Evolutionary conservation across 1,140 invertebrate genomes (phyloP).

Genomic region (Notospermus geniculatus): DNA sequence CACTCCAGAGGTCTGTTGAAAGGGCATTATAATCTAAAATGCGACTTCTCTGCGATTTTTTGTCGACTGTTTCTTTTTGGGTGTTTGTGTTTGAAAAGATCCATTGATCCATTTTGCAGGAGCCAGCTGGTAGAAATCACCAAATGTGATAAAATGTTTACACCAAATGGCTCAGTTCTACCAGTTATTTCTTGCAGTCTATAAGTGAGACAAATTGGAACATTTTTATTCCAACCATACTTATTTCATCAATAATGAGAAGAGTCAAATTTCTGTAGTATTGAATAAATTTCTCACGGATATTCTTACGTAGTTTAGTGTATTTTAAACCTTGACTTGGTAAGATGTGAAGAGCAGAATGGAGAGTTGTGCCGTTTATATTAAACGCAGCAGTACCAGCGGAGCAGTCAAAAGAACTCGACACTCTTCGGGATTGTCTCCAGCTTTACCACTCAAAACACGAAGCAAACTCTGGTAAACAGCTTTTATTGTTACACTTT

Average conservation of each 20-base stretch:
- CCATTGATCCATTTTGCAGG: too few relatives aligned
- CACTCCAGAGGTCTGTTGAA: too few relatives aligned
- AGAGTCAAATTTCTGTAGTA: not conserved
- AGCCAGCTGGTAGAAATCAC: conserved; percentile 4
- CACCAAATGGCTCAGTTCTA: not conserved
- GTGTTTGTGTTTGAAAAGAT: too few relatives aligned
- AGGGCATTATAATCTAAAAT: too few relatives aligned
- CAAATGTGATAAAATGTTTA: not conserved
- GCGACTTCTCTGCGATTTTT: too few relatives aligned
- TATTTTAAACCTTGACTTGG: not conserved
- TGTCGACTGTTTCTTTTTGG: too few relatives aligned
- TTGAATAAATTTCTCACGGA: not conserved
- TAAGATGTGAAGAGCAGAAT: conserved; percentile 4
- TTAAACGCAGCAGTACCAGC: conserved; percentile 27
- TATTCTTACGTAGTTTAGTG: not conserved
- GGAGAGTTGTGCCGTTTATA: conserved; percentile 21
- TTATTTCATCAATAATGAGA: conserved; percentile 3
- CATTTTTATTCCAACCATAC: conserved; percentile 1
- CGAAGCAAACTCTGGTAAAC: conserved; percentile 18
- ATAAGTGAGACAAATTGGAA: not conserved
- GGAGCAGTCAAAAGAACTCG: conserved; percentile 19
- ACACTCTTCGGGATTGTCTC: conserved; percentile 19
- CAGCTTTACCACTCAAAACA: conserved; percentile 13
- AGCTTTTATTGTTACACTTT: conserved; percentile 19
- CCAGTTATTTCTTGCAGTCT: conserved; percentile 5